These are phyloP conservation scores for Amphiprion percula DNA, from an alignment of 2,113 vertebrate species.

Conservation along the genomic window DNA sequence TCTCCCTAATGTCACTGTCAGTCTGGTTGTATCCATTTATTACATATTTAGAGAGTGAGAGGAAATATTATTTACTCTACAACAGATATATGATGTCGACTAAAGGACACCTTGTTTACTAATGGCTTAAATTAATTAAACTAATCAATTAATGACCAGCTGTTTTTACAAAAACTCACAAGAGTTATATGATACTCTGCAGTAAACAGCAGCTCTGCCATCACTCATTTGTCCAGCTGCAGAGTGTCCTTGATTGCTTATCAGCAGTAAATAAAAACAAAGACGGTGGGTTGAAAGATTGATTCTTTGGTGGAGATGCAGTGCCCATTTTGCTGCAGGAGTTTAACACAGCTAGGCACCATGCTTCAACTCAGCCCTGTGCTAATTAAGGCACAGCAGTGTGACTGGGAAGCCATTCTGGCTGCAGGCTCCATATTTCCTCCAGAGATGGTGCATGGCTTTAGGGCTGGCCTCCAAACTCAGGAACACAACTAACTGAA, in stretches of 20 bases:
- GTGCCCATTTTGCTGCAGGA: constrained; percentile 23
- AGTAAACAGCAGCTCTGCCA: not conserved
- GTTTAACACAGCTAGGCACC: constrained; percentile 33
- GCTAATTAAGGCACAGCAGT: constrained; percentile 62
- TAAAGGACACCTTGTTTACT: no score
- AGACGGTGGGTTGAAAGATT: constrained; percentile 29
- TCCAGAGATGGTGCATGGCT: constrained; percentile 35
- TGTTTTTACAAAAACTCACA: not conserved
- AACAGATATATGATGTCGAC: no score
- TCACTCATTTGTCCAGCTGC: not conserved
- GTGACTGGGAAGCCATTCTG: constrained; percentile 42
- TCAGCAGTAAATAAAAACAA: constrained; percentile 30
- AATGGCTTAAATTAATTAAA: no score
- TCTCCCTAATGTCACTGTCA: no score
- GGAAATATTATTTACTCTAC: no score
- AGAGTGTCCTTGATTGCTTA: constrained; percentile 28
- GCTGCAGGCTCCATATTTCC: constrained; percentile 50
- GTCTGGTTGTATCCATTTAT: no score
- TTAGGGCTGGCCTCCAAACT: constrained; percentile 31
- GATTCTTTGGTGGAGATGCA: constrained; percentile 48
- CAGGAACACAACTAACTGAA: constrained; percentile 15
- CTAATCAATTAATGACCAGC: no score
- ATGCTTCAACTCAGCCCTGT: constrained; percentile 28
- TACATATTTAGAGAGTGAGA: no score
- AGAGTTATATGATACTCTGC: not conserved